These are phyloP conservation scores for Pterophyllum scalare DNA, from an alignment of 2,113 vertebrate species.

Conservation along the genomic window DNA sequence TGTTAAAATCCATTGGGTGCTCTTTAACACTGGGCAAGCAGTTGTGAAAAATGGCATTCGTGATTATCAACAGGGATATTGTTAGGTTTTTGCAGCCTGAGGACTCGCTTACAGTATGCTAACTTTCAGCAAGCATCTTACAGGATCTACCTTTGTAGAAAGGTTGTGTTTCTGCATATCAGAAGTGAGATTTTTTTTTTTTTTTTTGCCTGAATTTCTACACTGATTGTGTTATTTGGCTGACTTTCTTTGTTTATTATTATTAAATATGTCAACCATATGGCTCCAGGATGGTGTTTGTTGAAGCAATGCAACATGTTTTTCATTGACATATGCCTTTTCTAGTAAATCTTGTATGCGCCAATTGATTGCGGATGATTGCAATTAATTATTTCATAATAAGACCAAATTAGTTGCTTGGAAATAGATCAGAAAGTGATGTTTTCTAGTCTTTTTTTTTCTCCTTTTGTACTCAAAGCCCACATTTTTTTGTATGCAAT, in stretches of 20 bases:
- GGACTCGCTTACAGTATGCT: background rate
- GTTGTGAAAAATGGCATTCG: background rate
- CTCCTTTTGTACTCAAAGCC: slow-evolving; percentile 9
- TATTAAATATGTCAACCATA: background rate
- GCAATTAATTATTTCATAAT: background rate
- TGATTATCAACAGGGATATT: background rate
- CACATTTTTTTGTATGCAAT: background rate
- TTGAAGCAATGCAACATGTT: slow-evolving; percentile 22
- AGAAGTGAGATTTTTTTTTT: background rate
- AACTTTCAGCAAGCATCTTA: background rate
- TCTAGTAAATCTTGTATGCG: background rate
- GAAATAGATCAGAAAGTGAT: slow-evolving; percentile 3
- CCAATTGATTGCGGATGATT: slow-evolving; percentile 32
- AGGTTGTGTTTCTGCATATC: background rate
- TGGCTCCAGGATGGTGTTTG: slow-evolving; percentile 32
- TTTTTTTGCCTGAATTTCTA: background rate
- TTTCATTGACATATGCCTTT: background rate
- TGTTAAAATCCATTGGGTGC: background rate
- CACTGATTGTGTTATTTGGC: slow-evolving; percentile 20
- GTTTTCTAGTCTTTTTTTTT: background rate
- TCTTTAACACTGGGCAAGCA: background rate
- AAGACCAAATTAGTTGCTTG: background rate
- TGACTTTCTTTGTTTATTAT: background rate
- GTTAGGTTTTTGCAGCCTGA: background rate
- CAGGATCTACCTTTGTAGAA: background rate